Evolutionary conservation across 1,140 invertebrate species (phyloP), one percentile per base, ranked within the genome.

Genomic region (Asobara japonica): DNA sequence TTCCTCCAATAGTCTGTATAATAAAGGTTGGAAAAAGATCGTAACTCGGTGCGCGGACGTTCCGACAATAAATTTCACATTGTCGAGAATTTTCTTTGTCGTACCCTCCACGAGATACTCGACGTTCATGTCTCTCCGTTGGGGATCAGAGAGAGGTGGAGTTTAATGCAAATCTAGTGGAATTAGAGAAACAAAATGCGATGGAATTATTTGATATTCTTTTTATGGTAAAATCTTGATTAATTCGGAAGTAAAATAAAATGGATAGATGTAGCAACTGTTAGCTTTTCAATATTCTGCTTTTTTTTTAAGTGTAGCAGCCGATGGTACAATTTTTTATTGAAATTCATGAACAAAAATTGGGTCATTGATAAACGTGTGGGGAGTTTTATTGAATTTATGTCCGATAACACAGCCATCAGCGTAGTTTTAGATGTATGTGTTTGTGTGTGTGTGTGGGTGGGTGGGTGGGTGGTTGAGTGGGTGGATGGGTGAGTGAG

Each of bases 51-150:
- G 51, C 25, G 13, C 51, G 51, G 51, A 56, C 51, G 51, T 56
- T 56, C 22, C 51, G 25, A 56, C 51, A 27, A 56, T 56, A 56
- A 56, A 56, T 56, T 56, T 56, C 51, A 56, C 51, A 56, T 56
- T 56, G 51, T 56, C 51, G 51, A 56, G 51, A 56, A 27, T 56
- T 56, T 56, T 56, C 51, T 56, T 56, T 56, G 51, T 25, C 51
- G 51, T 56, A 25, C 20, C n/a, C 13, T 56, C 3, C 51, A 56
- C 51, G 51, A 56, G 22, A 25, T 56, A 56, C 51, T 56, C 51
- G 51, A 56, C 51, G 51, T 25, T 56, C 51, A 56, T 56, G 51
- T 56, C 51, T 11, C 51, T 11, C 51, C 22, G 13, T 7, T 56
- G 22, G 51, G 51, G 51, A 56, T 56, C 51, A 56, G 3, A 22